Base-by-base conservation (phyloP, 2,888 invertebrate species). In the Fragum fragum region DNA sequence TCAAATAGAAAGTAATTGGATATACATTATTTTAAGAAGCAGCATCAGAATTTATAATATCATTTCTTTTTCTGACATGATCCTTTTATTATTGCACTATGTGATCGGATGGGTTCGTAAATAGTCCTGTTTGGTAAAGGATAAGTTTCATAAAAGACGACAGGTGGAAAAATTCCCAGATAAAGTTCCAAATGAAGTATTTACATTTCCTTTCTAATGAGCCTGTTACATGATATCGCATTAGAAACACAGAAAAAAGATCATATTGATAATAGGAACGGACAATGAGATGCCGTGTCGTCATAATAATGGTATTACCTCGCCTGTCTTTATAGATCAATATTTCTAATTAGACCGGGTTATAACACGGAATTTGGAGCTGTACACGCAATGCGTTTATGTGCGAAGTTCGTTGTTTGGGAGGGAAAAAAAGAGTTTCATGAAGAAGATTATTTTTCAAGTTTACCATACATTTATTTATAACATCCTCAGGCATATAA, bases 161-260 rank as follows among this genome's bases (percentile, higher is more conserved):
- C 66, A 66, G 36, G 42, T 66, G 66, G 66, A 21, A 66, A 66
- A 42, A 66, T 66, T 66, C 66, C 42, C 66, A 66, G 66, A 66
- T 66, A 66, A 66, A 42, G 66, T 66, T 26, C 23, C 21, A 23
- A 39, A 66, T 36, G 66, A 39, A 36, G 32, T 66, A 66, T 66
- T 66, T 66, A 66, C 26, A 23, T 66, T 66, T 32, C 36, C 26
- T 14, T 42, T n/a, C 42, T 66, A 66, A 66, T 66, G 39, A 66
- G 66, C 32, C 39, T 23, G 66, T 21, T 66, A 66, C 42, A 42
- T 42, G 66, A 66, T 66, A 66, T 42, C 57, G 47, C 47, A 47
- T 47, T 47, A 47, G 47, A 47, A 47, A 47, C 47, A 47, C 7
- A 47, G 16, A 47, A 14, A 47, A 47, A 47, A 47, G 5, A 47